Base-by-base conservation (phyloP, 1,140 invertebrate species). In the Drosophila suzukii region DNA sequence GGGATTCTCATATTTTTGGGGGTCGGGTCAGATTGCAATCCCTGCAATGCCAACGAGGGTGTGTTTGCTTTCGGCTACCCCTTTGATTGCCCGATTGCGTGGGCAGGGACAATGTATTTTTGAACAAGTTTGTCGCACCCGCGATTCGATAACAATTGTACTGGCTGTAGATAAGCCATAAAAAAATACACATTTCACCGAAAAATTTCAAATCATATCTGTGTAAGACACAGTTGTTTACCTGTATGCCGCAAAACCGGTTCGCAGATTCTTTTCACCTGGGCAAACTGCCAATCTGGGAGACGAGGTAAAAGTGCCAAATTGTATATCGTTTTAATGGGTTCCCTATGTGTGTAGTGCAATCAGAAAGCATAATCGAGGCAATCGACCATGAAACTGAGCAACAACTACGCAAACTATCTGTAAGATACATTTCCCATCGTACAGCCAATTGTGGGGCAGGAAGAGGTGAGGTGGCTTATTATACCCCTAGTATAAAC, bases 351-450 rank as follows among this genome's bases (percentile, higher is more conserved):
- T 53, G 39, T 39, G 41, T 70, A 56, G 27, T 80, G 78, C 78
- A 80, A 81, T 81, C 79, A 68, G 56, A 63, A 81, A 66, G 78
- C 79, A 83, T 83, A 84, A 83, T 84, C 75, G 71, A 72, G 63
- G 46, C 81, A 80, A 84, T 84, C 81, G 81, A 84, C 81, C 81
- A 80, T 84, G 72, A 84, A 84, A 36, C 55, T 4, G 39, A 55
- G 32, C 44, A 27, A 62, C 66, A 59, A 49, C 27, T 55, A 71
- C 55, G 66, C 51, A 75, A 77, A 66, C 63, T 79, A 84, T 83
- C 80, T 78, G 62, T 43, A 81, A 78, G 80, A 82, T 82, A 82
- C 70, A 82, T 65, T 75, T 61, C 46, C 51, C 53, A 41, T 39
- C 12, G 51, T 13, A 15, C 49, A 34, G n/a, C 30, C 27, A 34